Conservation (phyloP, 2,113 vertebrate species). For the Amphiprion ocellaris region DNA sequence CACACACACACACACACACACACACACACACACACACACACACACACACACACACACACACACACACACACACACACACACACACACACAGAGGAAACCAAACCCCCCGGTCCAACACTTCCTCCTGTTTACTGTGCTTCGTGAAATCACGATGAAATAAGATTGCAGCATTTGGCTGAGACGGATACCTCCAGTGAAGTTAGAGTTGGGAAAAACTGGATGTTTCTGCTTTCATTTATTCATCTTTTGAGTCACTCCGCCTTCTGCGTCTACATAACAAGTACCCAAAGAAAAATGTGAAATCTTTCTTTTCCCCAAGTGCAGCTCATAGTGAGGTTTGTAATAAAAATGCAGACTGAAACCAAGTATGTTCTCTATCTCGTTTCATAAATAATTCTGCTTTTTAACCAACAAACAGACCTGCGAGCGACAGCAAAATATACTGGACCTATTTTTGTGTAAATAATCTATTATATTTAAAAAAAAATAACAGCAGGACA, state of each 20-base stretch:
- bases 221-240: conserved; percentile 30
- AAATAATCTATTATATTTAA: conserved; percentile 4
- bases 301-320: neutral
- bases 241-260: conserved; percentile 18
- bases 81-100: conserved; percentile 7
- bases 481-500: neutral
- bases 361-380: neutral
- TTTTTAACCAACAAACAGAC: neutral
- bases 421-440: neutral
- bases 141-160: conserved; percentile 25
- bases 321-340: neutral
- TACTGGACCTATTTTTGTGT: neutral
- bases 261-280: neutral
- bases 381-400: neutral
- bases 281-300: conserved; percentile 1
- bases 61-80: conserved; percentile 17
- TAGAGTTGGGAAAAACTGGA: neutral
- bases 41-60: neutral
- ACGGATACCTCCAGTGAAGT: conserved; percentile 1
- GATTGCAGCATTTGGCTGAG: neutral
- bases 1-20: no score
- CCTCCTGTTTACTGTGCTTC: conserved; percentile 20
- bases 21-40: no score
- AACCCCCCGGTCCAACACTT: neutral
- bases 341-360: neutral